Conservation (phyloP, 1,140 invertebrate genomes). For the Brachionus sp. region DNA sequence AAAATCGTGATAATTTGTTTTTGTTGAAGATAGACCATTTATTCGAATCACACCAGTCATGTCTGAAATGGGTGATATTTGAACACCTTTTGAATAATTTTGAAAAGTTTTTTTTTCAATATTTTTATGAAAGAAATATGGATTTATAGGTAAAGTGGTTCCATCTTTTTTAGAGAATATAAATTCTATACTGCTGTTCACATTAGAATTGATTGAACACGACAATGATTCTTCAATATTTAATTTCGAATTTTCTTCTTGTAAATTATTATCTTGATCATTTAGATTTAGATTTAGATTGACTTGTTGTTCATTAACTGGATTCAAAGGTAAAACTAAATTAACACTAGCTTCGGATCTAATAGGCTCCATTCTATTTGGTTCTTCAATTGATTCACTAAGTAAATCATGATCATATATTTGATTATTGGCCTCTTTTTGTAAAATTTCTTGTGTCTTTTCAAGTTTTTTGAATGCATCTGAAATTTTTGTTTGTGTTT, state of each 20-base stretch:
- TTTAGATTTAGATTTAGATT: neutral
- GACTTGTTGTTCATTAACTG: neutral
- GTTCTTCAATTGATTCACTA: neutral
- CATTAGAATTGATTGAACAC: neutral
- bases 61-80: neutral
- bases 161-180: neutral
- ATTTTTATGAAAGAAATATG: conserved; percentile 8
- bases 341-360: neutral
- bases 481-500: neutral
- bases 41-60: neutral
- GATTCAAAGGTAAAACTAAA: no score
- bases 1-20: neutral
- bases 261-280: neutral
- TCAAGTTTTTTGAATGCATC: neutral
- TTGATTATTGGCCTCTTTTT: no score
- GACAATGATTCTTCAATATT: neutral
- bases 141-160: neutral
- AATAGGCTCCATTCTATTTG: neutral
- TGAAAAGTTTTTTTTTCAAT: neutral
- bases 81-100: neutral
- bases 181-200: neutral
- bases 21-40: neutral
- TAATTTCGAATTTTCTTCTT: neutral
- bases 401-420: neutral
- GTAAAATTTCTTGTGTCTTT: neutral